A percentile compares a stretch with the other conserved stretches of the same genome.
Evolutionary conservation across 2,797 vertebrate species (phyloP).

Genomic region (Chromobotia macracanthus): DNA sequence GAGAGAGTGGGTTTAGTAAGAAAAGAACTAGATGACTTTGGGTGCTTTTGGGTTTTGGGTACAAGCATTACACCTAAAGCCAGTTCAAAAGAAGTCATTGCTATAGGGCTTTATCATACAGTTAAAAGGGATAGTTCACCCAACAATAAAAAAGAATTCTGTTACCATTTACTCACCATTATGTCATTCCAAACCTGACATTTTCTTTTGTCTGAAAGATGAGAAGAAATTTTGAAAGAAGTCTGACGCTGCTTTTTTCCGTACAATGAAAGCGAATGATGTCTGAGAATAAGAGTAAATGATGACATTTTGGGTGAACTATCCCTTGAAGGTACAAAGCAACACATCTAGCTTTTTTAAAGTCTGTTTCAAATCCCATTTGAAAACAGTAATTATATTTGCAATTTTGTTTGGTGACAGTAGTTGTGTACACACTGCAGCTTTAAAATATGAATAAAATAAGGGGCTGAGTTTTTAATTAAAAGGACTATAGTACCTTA

Average conservation of each 20-base stretch:
- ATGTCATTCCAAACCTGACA: background rate
- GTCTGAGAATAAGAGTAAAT: background rate
- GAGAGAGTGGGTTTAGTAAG: background rate
- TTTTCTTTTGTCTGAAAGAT: background rate
- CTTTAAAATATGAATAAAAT: background rate
- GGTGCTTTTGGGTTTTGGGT: background rate
- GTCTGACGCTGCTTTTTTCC: background rate
- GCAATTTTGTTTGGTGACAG: too few relatives aligned
- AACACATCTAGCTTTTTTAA: too few relatives aligned
- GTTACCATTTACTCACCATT: background rate
- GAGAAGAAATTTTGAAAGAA: background rate
- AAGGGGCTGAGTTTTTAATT: too few relatives aligned
- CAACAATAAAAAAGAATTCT: background rate
- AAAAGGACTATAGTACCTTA: background rate
- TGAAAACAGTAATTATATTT: too few relatives aligned
- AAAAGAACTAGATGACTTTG: slow-evolving; percentile 15
- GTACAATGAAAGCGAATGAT: too few relatives aligned
- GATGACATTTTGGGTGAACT: too few relatives aligned
- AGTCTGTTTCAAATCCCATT: background rate
- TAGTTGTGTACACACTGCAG: background rate
- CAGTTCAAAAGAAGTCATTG: background rate
- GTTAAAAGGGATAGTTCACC: too few relatives aligned
- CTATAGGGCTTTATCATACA: background rate
- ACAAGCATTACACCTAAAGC: slow-evolving; percentile 9
- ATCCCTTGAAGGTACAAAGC: background rate